These are phyloP conservation scores for Agraylea sexmaculata DNA, from an alignment of 1,140 invertebrate genomes.

Conservation along the genomic window DNA sequence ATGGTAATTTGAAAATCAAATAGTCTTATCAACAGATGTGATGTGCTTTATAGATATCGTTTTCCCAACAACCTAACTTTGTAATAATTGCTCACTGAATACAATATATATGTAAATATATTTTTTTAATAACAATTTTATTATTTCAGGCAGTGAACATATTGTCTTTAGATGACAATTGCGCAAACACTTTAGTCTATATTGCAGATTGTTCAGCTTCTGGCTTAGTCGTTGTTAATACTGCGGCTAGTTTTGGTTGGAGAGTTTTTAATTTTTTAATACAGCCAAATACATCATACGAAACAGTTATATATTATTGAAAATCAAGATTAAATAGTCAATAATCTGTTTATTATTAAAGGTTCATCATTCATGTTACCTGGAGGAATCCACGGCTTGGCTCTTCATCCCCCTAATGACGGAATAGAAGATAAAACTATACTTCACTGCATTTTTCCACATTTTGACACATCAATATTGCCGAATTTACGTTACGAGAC, in stretches of 20 bases:
- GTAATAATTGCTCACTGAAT: conserved; percentile 42
- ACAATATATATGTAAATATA: no score
- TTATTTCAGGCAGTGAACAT: conserved; percentile 38
- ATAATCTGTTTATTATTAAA: no score
- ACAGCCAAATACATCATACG: conserved; percentile 55
- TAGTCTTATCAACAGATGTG: conserved; percentile 38
- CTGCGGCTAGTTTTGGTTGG: conserved; percentile 46
- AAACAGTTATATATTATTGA: conserved; percentile 49
- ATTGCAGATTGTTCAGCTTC: conserved; percentile 59
- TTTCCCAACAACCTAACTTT: conserved; percentile 37
- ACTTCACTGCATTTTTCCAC: no score
- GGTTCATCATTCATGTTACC: conserved; percentile 34
- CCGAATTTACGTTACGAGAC: no score
- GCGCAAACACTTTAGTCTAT: conserved; percentile 43
- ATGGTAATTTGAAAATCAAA: conserved; percentile 46
- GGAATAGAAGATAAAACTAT: no score
- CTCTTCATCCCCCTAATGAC: conserved; percentile 31
- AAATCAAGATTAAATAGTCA: no score
- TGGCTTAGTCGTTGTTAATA: conserved; percentile 56
- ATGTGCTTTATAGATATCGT: conserved; percentile 43
- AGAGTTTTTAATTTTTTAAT: conserved; percentile 53
- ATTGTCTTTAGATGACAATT: conserved; percentile 26
- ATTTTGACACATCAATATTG: no score
- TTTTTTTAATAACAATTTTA: conserved; percentile 1
- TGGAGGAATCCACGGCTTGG: conserved; percentile 40